phyloP scores from a whole-genome alignment of 2,797 vertebrate species.

The Myotis myotis region DNA sequence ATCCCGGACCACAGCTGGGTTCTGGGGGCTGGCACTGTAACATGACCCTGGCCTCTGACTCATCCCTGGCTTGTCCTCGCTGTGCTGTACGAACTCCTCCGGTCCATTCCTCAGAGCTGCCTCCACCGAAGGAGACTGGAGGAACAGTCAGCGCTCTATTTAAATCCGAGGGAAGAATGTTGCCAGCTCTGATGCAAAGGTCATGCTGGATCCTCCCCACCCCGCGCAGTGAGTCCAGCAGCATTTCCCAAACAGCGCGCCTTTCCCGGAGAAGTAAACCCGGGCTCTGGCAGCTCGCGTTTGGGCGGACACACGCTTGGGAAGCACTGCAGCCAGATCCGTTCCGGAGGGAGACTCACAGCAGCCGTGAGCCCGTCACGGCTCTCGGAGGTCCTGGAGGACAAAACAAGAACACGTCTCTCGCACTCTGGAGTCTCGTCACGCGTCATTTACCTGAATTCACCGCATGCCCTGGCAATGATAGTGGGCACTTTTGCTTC shows the following conservation, averaged over 20 bases:
- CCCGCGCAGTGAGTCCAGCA: background rate
- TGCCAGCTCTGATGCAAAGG: conserved; percentile 30
- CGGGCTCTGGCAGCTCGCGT: background rate
- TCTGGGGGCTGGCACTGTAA: background rate
- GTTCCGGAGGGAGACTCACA: background rate
- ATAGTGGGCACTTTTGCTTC: background rate
- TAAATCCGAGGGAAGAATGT: conserved; percentile 27
- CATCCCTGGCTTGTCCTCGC: background rate
- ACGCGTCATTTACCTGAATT: background rate
- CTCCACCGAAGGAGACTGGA: conserved; percentile 12
- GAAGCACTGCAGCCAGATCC: background rate
- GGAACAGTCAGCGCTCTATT: conserved; percentile 69
- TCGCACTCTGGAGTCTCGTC: background rate
- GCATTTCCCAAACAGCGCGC: background rate
- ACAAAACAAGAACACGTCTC: background rate
- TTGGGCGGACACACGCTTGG: background rate
- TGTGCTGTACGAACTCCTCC: background rate
- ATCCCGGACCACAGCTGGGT: conserved; percentile 32
- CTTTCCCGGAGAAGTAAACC: background rate
- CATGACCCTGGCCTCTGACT: conserved; percentile 48
- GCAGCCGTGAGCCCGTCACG: background rate
- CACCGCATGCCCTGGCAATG: background rate
- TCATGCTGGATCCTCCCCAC: conserved; percentile 4
- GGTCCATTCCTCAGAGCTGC: conserved; percentile 23
- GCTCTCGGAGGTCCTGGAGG: background rate